phyloP scores from a whole-genome alignment of 2,113 vertebrate genomes.

The Chionodraco myersi region DNA sequence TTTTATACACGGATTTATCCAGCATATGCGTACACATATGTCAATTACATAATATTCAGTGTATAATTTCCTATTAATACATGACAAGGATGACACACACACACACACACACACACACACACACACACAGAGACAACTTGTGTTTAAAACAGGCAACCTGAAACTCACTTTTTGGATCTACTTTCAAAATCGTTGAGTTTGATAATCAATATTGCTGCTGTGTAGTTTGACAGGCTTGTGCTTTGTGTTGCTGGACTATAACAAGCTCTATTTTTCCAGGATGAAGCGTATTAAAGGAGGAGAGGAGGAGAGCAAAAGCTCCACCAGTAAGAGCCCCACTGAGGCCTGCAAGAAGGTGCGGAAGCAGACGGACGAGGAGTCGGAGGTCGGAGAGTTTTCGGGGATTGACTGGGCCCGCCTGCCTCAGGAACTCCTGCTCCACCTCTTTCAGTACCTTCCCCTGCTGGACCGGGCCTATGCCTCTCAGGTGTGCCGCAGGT shows the following conservation, averaged over 20 bases:
- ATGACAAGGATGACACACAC: too few relatives aligned
- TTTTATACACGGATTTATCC: too few relatives aligned
- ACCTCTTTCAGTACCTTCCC: constrained; percentile 93
- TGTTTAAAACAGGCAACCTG: too few relatives aligned
- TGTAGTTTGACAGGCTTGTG: background rate
- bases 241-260: background rate
- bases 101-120: too few relatives aligned
- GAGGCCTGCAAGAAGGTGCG: constrained; percentile 86
- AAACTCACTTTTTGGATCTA: too few relatives aligned
- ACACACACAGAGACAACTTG: too few relatives aligned
- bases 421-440: constrained; percentile 93
- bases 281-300: constrained; percentile 92
- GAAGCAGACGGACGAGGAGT: constrained; percentile 36
- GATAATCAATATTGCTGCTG: background rate
- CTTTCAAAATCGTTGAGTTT: too few relatives aligned
- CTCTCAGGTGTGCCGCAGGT: constrained; percentile 92
- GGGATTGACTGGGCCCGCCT: constrained; percentile 88
- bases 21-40: too few relatives aligned
- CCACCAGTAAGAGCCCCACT: constrained; percentile 75
- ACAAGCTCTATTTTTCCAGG: constrained; percentile 59
- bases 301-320: constrained; percentile 76
- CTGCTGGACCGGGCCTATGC: constrained; percentile 94
- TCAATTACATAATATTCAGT: too few relatives aligned
- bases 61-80: too few relatives aligned
- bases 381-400: background rate